Percentiles rank a stretch among this genome's conserved stretches.
phyloP scores from a whole-genome alignment of 2,797 vertebrate species.

The Pseudocheirus occidentalis region DNA sequence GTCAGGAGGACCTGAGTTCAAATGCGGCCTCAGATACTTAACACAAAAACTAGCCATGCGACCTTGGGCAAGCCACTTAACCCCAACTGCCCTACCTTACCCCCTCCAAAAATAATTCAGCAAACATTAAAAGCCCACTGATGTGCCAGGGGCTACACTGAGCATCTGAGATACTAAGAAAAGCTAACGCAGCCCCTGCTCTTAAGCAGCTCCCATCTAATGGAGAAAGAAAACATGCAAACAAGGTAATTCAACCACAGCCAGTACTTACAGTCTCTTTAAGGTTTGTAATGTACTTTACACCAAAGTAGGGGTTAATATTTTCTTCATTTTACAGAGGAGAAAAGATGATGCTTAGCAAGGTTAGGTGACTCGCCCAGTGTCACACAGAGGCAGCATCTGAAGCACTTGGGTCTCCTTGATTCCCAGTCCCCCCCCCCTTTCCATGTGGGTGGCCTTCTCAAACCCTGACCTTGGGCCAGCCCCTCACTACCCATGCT shows the following conservation, averaged over 20 bases:
- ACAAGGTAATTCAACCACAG: not conserved
- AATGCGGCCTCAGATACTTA: too few relatives aligned
- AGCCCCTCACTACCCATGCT: not conserved
- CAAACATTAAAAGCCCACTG: not conserved
- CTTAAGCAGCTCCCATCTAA: not conserved
- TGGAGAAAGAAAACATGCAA: not conserved
- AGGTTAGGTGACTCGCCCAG: not conserved
- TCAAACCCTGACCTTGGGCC: not conserved
- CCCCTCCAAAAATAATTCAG: not conserved
- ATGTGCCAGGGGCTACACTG: not conserved
- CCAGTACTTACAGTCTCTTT: not conserved
- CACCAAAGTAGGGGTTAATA: not conserved
- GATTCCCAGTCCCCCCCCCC: too few relatives aligned
- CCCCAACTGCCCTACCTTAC: too few relatives aligned
- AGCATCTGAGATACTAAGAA: not conserved
- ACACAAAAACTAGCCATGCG: too few relatives aligned
- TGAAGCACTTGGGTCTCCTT: too few relatives aligned
- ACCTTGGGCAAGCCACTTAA: too few relatives aligned
- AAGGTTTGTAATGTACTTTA: not conserved
- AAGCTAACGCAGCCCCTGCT: not conserved
- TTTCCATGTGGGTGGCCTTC: not conserved
- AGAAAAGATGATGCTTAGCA: rapidly evolving
- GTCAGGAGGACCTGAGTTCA: too few relatives aligned
- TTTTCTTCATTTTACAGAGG: not conserved
- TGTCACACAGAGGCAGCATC: not conserved